Evolutionary conservation across 2,888 invertebrate genomes (phyloP).

Genomic region (Lumbricus terrestris): DNA sequence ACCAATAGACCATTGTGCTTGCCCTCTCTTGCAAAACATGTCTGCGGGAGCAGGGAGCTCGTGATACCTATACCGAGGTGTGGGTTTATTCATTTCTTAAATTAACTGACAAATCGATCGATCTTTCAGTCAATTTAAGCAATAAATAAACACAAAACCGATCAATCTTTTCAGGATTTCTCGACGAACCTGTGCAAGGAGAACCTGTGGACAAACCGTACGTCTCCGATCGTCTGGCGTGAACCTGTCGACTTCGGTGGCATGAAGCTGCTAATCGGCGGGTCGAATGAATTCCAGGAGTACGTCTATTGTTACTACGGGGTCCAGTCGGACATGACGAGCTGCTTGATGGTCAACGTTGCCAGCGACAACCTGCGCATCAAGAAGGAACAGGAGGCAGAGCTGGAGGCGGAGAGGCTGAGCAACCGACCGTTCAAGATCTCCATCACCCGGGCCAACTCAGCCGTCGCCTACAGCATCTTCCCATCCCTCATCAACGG

Average conservation of each 20-base stretch:
- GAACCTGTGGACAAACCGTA: slow-evolving; percentile 52
- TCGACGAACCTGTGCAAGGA: slow-evolving; percentile 47
- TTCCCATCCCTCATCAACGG: slow-evolving; percentile 47
- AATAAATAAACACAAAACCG: no score
- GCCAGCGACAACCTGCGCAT: slow-evolving; percentile 48
- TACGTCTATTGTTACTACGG: slow-evolving; percentile 55
- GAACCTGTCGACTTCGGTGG: slow-evolving; percentile 60
- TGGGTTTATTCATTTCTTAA: no score
- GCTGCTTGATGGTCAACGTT: slow-evolving; percentile 50
- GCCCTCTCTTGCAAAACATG: no score
- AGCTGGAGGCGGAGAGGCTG: not conserved
- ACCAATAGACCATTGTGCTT: no score
- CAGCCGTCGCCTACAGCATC: slow-evolving; percentile 46
- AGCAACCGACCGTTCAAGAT: slow-evolving; percentile 49
- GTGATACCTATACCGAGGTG: no score
- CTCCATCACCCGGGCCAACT: slow-evolving; percentile 52
- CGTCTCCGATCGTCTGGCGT: slow-evolving; percentile 59
- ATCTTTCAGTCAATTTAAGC: no score
- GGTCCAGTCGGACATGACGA: slow-evolving; percentile 48
- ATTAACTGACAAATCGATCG: no score
- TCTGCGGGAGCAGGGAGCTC: no score
- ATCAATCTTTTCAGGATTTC: slow-evolving; percentile 53
- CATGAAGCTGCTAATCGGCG: slow-evolving; percentile 58
- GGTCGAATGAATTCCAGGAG: slow-evolving; percentile 58
- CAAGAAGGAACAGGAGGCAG: not conserved